Conservation (phyloP, 2,797 vertebrate species). For the Todus mexicanus region DNA sequence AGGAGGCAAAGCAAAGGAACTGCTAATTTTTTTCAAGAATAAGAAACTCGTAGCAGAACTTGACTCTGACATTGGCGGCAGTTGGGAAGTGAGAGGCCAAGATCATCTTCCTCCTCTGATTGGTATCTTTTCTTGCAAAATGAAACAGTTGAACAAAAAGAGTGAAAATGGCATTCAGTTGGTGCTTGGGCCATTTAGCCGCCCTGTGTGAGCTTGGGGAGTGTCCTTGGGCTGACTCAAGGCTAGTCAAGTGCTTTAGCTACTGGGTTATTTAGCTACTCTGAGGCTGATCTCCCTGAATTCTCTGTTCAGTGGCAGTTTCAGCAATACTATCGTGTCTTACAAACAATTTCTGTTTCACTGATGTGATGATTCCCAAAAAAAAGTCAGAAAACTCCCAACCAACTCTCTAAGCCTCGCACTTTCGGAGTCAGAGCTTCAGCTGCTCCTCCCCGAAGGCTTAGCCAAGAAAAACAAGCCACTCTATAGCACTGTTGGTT, state of each 20-base stretch:
- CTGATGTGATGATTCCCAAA: neutral
- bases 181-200: neutral
- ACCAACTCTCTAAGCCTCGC: neutral
- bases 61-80: neutral
- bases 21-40: neutral
- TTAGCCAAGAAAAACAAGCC: neutral
- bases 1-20: neutral
- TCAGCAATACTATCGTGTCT: neutral
- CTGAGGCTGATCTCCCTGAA: neutral
- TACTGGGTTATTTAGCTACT: neutral
- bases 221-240: neutral
- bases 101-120: neutral
- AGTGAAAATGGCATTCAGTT: neutral
- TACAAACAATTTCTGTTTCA: neutral
- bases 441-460: neutral
- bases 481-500: neutral
- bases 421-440: neutral
- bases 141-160: neutral
- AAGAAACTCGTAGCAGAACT: neutral
- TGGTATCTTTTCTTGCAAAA: neutral
- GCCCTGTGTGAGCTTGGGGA: neutral
- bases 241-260: neutral
- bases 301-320: neutral
- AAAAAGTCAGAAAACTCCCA: neutral
- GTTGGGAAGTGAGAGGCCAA: neutral